Evolutionary conservation across 2,888 invertebrate species (phyloP).

Genomic region (Drosophila siamana): DNA sequence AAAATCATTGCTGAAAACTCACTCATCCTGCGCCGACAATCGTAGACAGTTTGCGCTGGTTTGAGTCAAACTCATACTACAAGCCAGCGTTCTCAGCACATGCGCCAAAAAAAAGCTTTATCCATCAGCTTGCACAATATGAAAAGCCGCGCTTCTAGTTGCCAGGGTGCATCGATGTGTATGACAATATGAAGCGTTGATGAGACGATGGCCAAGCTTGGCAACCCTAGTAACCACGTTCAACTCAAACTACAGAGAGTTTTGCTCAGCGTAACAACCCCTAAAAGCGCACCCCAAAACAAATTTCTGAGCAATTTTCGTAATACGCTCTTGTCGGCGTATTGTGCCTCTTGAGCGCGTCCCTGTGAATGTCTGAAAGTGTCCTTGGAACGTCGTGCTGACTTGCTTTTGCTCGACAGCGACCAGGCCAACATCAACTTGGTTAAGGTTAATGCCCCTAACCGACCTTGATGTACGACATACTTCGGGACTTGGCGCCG

Average conservation of each 20-base stretch:
- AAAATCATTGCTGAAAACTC: slow-evolving; percentile 56
- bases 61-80: slow-evolving; percentile 63
- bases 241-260: slow-evolving; percentile 59
- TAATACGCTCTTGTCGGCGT: slow-evolving; percentile 30
- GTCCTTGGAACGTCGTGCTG: slow-evolving; percentile 69
- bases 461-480: slow-evolving; percentile 83
- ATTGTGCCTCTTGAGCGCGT: slow-evolving; percentile 40
- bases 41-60: slow-evolving; percentile 37
- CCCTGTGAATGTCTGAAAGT: slow-evolving; percentile 50
- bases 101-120: slow-evolving; percentile 55
- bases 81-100: slow-evolving; percentile 41
- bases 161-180: slow-evolving; percentile 26
- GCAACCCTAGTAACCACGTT: slow-evolving; percentile 48
- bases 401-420: slow-evolving; percentile 46
- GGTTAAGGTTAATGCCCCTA: slow-evolving; percentile 83
- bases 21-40: slow-evolving; percentile 61
- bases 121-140: slow-evolving; percentile 41
- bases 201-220: slow-evolving; percentile 15
- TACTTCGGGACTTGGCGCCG: slow-evolving; percentile 71
- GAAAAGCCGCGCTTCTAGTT: slow-evolving; percentile 52
- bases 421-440: slow-evolving; percentile 72
- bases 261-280: slow-evolving; percentile 62
- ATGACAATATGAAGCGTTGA: neutral
- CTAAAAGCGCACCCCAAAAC: slow-evolving; percentile 63
- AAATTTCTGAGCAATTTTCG: slow-evolving; percentile 67